Evolutionary conservation across 2,113 vertebrate genomes (phyloP).

Genomic region (Cynocephalus volans): DNA sequence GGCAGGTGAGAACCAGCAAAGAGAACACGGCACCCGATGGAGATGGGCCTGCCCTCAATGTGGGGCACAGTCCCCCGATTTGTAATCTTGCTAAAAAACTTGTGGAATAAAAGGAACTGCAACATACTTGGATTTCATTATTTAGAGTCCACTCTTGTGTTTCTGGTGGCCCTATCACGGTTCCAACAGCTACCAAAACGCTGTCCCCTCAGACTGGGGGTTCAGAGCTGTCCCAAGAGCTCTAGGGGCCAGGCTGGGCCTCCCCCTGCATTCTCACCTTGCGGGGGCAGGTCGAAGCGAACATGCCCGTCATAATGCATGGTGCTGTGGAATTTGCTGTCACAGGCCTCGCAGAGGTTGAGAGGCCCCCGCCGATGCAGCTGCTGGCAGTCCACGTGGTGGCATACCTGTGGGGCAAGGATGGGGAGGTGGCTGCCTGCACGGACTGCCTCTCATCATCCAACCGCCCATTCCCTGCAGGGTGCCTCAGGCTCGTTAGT

Average conservation of each 20-base stretch:
- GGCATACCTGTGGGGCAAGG: constrained; percentile 92
- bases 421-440: accelerated
- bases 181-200: neutral
- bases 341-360: constrained; percentile 94
- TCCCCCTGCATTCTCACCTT: constrained; percentile 88
- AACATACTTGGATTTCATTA: neutral
- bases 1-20: neutral
- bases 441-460: neutral
- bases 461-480: neutral
- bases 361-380: constrained; percentile 92
- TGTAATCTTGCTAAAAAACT: neutral
- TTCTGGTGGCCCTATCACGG: neutral
- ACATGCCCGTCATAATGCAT: constrained; percentile 95
- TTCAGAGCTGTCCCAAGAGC: neutral
- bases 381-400: constrained; percentile 94
- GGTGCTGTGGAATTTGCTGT: constrained; percentile 92
- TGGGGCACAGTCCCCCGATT: neutral
- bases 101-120: neutral
- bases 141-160: neutral
- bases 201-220: neutral
- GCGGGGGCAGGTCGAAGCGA: constrained; percentile 94
- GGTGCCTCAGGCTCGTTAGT: accelerated
- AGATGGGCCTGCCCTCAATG: neutral
- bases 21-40: no score
- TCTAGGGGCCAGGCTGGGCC: accelerated